Evolutionary conservation across 2,797 vertebrate genomes (phyloP).

Genomic region (Poecile montanus): DNA sequence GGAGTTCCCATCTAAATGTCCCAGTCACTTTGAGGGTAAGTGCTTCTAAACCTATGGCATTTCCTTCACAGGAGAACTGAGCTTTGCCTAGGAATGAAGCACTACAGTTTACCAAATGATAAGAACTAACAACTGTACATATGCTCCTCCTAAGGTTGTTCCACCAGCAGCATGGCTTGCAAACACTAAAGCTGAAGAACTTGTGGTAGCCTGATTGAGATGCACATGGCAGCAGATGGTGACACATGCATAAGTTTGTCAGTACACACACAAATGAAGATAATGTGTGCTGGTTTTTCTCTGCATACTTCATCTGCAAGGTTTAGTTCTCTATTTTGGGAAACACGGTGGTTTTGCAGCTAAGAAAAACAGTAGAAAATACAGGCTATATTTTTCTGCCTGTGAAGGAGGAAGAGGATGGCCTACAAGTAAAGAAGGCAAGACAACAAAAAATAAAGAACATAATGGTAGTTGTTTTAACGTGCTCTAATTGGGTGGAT

Average conservation of each 20-base stretch:
- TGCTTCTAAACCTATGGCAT: background rate
- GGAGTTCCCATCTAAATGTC: background rate
- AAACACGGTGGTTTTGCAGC: background rate
- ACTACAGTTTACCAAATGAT: background rate
- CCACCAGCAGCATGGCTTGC: background rate
- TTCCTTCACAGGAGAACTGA: background rate
- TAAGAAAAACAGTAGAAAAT: background rate
- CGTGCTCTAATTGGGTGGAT: background rate
- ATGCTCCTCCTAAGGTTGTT: background rate
- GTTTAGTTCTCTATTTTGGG: background rate
- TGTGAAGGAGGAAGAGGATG: background rate
- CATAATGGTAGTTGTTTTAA: slow-evolving; percentile 13
- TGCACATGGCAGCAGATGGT: background rate
- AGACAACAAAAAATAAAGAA: background rate
- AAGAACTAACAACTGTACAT: background rate
- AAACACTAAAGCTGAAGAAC: background rate
- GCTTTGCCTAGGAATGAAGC: background rate
- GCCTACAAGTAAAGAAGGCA: background rate
- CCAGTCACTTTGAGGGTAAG: background rate
- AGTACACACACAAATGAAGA: background rate
- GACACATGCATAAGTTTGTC: background rate
- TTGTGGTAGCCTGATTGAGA: background rate
- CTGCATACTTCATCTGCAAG: background rate
- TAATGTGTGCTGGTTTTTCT: background rate
- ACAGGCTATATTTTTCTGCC: background rate